Percentiles rank a stretch among this genome's conserved stretches.
Conservation (phyloP, 64 coral and sea anemone species). For the Stichodactyla mertensii region DNA sequence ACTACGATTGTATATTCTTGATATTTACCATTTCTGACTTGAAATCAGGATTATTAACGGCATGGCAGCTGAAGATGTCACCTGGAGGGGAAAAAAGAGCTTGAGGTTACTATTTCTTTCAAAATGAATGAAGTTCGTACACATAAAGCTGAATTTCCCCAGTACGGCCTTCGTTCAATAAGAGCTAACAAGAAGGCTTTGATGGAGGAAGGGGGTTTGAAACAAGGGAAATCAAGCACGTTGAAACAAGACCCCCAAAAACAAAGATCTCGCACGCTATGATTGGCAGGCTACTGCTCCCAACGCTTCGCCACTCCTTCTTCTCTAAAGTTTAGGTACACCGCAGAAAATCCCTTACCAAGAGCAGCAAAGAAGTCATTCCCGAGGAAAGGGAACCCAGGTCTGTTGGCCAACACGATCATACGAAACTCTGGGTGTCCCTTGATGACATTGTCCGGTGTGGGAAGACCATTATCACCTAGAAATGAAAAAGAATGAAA, state of each 20-base stretch:
- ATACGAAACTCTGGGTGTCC: conserved; percentile 87
- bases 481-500: too few species aligned
- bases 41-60: conserved; percentile 94
- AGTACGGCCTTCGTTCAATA: too few species aligned
- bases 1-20: too few species aligned
- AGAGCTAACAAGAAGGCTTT: background rate
- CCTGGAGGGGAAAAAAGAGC: conserved; percentile 21
- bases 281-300: too few species aligned
- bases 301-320: too few species aligned
- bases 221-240: background rate
- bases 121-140: too few species aligned
- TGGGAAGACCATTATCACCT: background rate
- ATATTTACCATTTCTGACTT: conserved; percentile 91
- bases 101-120: background rate
- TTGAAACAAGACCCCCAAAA: background rate
- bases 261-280: too few species aligned
- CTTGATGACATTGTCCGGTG: conserved; percentile 64
- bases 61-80: conserved; percentile 97
- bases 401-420: conserved; percentile 93
- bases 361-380: conserved; percentile 97
- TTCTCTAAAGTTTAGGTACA: too few species aligned
- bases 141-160: too few species aligned
- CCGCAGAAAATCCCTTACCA: conserved; percentile 48
- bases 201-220: background rate
- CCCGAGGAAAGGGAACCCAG: conserved; percentile 95